Percentiles rank a stretch among this genome's conserved stretches.
These are phyloP conservation scores for Drosophila acutilabella DNA, from an alignment of 2,888 invertebrate genomes.

Conservation along the genomic window DNA sequence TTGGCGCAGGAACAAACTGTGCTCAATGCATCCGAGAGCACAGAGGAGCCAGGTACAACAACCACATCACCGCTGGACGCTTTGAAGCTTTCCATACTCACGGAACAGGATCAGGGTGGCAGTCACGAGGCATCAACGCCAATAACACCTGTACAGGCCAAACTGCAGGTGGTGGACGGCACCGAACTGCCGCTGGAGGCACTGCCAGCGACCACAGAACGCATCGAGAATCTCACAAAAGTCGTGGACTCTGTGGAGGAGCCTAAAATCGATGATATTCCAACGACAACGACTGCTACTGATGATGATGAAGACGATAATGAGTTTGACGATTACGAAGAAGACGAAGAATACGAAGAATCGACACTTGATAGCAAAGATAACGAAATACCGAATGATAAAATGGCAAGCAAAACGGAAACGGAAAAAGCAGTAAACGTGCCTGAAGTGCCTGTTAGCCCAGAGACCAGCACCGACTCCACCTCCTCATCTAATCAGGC, in stretches of 20 bases:
- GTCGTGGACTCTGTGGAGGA: conserved; percentile 4
- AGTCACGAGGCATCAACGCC: conserved; percentile 43
- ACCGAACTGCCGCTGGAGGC: conserved; percentile 86
- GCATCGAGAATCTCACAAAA: conserved; percentile 23
- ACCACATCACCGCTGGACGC: conserved; percentile 66
- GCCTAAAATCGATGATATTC: conserved; percentile 11
- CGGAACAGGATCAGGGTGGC: conserved; percentile 74
- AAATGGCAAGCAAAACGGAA: conserved; percentile 5
- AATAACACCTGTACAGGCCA: conserved; percentile 57
- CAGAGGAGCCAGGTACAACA: conserved; percentile 54
- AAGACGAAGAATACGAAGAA: conserved; percentile 67
- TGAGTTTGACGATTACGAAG: conserved; percentile 62
- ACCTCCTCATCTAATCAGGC: conserved; percentile 11
- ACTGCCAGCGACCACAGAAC: conserved; percentile 41
- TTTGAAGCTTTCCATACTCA: conserved; percentile 49
- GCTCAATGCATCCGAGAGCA: conserved; percentile 63
- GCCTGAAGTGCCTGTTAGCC: conserved; percentile 2
- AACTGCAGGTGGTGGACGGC: conserved; percentile 88
- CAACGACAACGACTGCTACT: conserved; percentile 24
- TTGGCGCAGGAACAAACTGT: conserved; percentile 14
- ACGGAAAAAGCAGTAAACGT: background rate
- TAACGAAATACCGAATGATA: conserved; percentile 39
- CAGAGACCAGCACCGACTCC: background rate
- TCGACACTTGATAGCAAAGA: conserved; percentile 52
- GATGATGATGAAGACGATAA: conserved; percentile 42